Evolutionary conservation across 2,888 invertebrate genomes (phyloP).

Genomic region (Lomographa bimaculata): DNA sequence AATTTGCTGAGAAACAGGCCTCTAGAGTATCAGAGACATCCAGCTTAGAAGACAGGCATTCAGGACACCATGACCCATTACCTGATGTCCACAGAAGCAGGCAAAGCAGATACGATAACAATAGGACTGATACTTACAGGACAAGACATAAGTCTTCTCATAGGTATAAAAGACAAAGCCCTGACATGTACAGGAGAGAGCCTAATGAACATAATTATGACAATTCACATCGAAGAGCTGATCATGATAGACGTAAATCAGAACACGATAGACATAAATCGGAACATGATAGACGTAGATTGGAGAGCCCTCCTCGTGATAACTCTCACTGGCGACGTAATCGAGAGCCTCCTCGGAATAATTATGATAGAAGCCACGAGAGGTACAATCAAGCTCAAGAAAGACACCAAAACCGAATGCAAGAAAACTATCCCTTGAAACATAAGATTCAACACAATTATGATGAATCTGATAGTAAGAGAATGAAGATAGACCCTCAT

Average conservation of each 20-base stretch:
- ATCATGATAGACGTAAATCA: conserved; percentile 42
- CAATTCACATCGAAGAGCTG: conserved; percentile 38
- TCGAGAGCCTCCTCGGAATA: conserved; percentile 19
- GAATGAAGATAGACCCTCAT: conserved; percentile 43
- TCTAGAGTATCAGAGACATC: conserved; percentile 39
- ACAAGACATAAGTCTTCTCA: conserved; percentile 41
- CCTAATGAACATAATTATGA: conserved; percentile 37
- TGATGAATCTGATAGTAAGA: conserved; percentile 55
- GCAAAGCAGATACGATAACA: conserved; percentile 37
- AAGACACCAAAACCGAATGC: no score
- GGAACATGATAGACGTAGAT: conserved; percentile 42
- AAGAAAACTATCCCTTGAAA: conserved; percentile 36
- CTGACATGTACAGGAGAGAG: conserved; percentile 30
- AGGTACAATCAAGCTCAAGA: no score
- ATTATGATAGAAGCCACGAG: conserved; percentile 25
- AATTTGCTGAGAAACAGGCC: conserved; percentile 31
- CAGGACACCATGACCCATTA: conserved; percentile 34
- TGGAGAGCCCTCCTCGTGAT: conserved; percentile 53
- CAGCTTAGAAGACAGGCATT: conserved; percentile 39
- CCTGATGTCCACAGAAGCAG: conserved; percentile 36
- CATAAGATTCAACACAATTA: conserved; percentile 46
- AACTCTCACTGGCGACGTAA: conserved; percentile 25
- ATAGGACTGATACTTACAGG: conserved; percentile 41
- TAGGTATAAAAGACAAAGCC: conserved; percentile 38
- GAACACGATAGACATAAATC: no score